Conservation (phyloP, 1,140 invertebrate genomes). For the Lepidotrigona ventralis region DNA sequence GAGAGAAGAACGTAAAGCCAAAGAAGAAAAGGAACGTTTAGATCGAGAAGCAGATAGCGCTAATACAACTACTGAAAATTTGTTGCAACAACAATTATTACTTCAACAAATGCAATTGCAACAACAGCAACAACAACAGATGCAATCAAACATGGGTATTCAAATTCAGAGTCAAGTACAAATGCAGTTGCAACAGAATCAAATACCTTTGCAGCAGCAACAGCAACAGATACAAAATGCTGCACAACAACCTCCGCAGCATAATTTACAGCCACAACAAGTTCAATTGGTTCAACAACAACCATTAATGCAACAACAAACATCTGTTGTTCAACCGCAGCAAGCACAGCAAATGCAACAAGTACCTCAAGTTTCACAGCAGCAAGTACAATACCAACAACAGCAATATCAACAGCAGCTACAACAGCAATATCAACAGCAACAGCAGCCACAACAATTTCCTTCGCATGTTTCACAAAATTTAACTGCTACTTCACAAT, state of each 20-base stretch:
- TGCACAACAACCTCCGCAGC: constrained; percentile 71
- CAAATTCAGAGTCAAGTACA: constrained; percentile 69
- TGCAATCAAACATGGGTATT: constrained; percentile 75
- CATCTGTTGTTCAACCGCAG: constrained; percentile 83
- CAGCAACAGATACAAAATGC: constrained; percentile 72
- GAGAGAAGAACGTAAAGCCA: constrained; percentile 81
- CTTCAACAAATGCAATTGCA: constrained; percentile 82
- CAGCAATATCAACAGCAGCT: constrained; percentile 77
- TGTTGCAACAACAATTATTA: constrained; percentile 78
- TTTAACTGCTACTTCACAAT: constrained; percentile 79
- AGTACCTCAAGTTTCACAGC: constrained; percentile 70
- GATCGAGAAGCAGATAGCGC: constrained; percentile 76
- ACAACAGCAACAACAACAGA: constrained; percentile 81
- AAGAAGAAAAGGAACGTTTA: constrained; percentile 79
- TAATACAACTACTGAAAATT: constrained; percentile 60
- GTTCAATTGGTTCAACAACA: constrained; percentile 76
- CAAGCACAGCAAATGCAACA: constrained; percentile 81
- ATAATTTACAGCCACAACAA: constrained; percentile 75
- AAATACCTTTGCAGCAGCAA: constrained; percentile 81
- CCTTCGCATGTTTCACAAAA: constrained; percentile 70
- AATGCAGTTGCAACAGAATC: constrained; percentile 79
- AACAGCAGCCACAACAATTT: constrained; percentile 78
- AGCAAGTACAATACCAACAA: constrained; percentile 78
- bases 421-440: constrained; percentile 77
- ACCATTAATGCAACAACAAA: constrained; percentile 77